These are phyloP conservation scores for Arctia plantaginis DNA, from an alignment of 2,888 invertebrate genomes.

Conservation along the genomic window DNA sequence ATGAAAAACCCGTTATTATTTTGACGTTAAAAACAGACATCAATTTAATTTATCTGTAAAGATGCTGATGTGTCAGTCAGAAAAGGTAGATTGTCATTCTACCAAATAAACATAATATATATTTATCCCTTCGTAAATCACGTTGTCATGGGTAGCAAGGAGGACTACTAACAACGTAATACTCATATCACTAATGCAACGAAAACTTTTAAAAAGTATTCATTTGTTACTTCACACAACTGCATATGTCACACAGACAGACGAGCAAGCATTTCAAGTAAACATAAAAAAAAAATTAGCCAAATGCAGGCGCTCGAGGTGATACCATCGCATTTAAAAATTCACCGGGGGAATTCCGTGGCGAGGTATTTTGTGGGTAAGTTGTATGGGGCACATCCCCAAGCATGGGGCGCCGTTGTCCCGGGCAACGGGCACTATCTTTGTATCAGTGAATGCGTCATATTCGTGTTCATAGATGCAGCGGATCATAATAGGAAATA, in stretches of 20 bases:
- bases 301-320: conserved; percentile 50
- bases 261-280: neutral
- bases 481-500: conserved; percentile 63
- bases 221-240: neutral
- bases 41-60: no score
- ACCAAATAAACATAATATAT: no score
- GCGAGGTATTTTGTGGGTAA: conserved; percentile 76
- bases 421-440: conserved; percentile 74
- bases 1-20: no score
- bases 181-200: neutral
- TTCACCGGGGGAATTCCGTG: conserved; percentile 78
- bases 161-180: neutral
- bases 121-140: no score
- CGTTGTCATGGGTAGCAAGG: neutral
- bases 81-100: no score
- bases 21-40: no score
- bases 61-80: no score
- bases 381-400: conserved; percentile 71
- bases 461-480: conserved; percentile 58
- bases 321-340: conserved; percentile 59
- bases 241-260: conserved; percentile 2
- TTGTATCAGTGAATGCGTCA: conserved; percentile 70
- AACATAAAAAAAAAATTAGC: conserved; percentile 29
- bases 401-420: conserved; percentile 68
- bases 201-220: neutral